Evolutionary conservation across 2,797 vertebrate species (phyloP).

Genomic region (Enteromius treurensis): DNA sequence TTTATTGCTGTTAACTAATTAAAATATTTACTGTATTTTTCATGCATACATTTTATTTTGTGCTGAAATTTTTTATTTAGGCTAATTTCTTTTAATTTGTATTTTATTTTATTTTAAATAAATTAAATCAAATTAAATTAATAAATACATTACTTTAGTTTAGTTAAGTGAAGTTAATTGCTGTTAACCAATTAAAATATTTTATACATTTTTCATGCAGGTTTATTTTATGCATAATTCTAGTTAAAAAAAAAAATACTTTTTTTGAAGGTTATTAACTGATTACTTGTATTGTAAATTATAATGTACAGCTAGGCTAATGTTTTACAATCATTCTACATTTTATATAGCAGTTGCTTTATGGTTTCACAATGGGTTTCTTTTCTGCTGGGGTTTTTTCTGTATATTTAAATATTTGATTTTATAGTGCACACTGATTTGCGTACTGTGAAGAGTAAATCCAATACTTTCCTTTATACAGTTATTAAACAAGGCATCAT

Average conservation of each 20-base stretch:
- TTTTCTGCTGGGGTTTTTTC: not conserved
- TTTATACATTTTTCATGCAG: not conserved
- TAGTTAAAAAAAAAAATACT: no score
- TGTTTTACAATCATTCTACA: not conserved
- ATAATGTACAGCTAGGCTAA: not conserved
- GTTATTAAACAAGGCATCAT: no score
- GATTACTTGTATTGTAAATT: not conserved
- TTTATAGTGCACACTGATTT: not conserved
- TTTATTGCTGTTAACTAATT: no score
- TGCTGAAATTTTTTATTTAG: no score
- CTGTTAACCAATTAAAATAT: not conserved
- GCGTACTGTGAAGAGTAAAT: not conserved
- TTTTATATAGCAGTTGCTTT: not conserved
- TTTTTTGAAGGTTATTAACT: not conserved
- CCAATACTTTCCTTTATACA: not conserved
- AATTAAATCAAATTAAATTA: no score
- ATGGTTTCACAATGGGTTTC: not conserved
- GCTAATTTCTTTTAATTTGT: no score
- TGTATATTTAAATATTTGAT: not conserved
- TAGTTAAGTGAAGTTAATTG: no score
- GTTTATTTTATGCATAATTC: not conserved
- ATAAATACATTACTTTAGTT: no score
- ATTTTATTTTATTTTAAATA: no score
- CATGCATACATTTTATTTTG: no score
- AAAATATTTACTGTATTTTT: no score